Conservation (phyloP, 1,140 invertebrate species). For the Oncopodura yosiiana region DNA sequence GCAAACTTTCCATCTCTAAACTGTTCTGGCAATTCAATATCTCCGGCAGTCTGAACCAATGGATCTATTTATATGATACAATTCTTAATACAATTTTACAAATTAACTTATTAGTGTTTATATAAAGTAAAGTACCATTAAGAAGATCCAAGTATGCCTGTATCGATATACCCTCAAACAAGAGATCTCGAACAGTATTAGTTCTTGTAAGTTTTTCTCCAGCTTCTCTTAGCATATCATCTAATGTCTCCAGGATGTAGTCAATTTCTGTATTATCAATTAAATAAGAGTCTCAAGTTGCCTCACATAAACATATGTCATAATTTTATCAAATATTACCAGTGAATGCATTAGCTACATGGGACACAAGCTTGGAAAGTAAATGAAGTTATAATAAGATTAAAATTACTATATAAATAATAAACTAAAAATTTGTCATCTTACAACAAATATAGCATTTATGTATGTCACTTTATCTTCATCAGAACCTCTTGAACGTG, state of each 20-base stretch:
- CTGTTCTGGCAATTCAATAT: constrained; percentile 1
- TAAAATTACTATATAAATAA: neutral
- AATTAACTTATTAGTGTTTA: neutral
- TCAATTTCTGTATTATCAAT: constrained; percentile 3
- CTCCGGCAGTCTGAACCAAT: constrained; percentile 1
- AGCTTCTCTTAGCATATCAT: neutral
- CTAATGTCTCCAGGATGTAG: constrained; percentile 2
- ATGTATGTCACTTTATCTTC: constrained; percentile 21
- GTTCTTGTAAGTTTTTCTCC: constrained; percentile 19
- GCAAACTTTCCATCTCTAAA: constrained; percentile 20
- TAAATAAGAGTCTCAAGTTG: no score
- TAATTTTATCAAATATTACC: no score
- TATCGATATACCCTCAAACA: constrained; percentile 21
- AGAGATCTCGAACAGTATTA: constrained; percentile 12
- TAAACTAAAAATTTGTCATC: neutral
- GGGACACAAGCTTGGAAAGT: constrained; percentile 12
- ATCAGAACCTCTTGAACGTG: constrained; percentile 11
- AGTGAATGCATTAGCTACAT: constrained; percentile 10
- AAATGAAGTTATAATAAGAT: neutral
- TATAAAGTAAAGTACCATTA: neutral
- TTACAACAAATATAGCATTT: constrained; percentile 23
- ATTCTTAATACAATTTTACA: neutral
- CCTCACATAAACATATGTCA: no score
- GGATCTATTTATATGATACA: constrained; percentile 9
- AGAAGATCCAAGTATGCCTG: constrained; percentile 18